Evolutionary conservation across 1,140 invertebrate genomes (phyloP), one percentile per base, ranked within the genome.

Genomic region (Grapholita molesta): DNA sequence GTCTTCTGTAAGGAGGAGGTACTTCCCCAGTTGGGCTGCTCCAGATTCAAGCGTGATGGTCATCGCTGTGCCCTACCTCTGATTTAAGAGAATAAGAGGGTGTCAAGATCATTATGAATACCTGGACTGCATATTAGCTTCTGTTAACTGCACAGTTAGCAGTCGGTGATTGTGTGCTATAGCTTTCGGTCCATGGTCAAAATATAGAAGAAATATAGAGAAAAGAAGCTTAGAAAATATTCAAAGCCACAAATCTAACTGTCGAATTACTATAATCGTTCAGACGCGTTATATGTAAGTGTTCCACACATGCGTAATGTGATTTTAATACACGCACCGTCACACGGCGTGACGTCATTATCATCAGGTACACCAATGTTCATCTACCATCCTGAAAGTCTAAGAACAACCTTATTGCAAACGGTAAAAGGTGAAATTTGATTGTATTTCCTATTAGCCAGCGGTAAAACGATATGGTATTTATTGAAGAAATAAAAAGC

Each of bases 321-420:
- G 78, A 85, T 88, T 88, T 88, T 88, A 88, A 88, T 88, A 83
- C 77, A 73, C 75, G 68, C 70, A 64, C 68, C 71, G 68, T 74
- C 77, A 81, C 71, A 57, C 52, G 84, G 74, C 85, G 80, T 85
- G 83, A 86, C 83, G 82, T 88, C 82, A 86, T 88, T 88, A 85
- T 75, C 76, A 73, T 61, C 55, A 28, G n/a, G 25, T 28, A 1
- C 3, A 18, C 55, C 12, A 61, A n/a, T 25, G n/a, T 61, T 30
- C 2, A 6, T 3, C 8, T 61, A 61, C 24, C 55, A 7, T n/a
- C 23, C 3, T n/a, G 1, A 61, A 61, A 61, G 12, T 12, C n/a
- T 18, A n/a, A 4, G 4, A 30, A n/a, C 55, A 30, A 12, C 28
- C 53, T 24, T 55, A 55, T 30, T 8, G 2, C 6, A 18, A 61